A percentile compares a stretch with the other conserved stretches of the same genome.
Evolutionary conservation across 1,140 invertebrate species (phyloP).

Genomic region (Drosophila virilis): DNA sequence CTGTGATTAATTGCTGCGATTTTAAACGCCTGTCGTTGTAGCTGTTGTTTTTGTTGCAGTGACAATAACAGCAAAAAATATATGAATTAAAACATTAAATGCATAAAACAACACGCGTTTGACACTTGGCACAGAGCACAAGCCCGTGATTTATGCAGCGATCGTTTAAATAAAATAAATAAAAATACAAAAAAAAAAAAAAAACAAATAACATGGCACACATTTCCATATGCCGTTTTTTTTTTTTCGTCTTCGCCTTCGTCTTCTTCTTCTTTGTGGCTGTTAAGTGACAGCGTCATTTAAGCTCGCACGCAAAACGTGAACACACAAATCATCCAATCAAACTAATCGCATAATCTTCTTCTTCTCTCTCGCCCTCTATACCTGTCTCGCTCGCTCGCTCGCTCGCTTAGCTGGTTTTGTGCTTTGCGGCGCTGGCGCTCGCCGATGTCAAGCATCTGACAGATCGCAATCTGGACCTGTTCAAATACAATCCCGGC

Average conservation of each 20-base stretch:
- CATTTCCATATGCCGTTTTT: constrained; percentile 27
- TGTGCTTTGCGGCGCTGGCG: constrained; percentile 65
- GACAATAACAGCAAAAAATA: constrained; percentile 6
- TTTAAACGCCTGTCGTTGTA: not conserved
- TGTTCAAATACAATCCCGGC: constrained; percentile 82
- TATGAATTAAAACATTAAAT: constrained; percentile 35
- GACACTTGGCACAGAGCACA: constrained; percentile 36
- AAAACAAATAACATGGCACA: constrained; percentile 1
- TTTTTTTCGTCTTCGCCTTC: not conserved
- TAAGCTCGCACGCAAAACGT: constrained; percentile 8
- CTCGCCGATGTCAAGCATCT: constrained; percentile 75
- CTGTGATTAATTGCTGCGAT: constrained; percentile 68
- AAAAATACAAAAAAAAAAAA: constrained; percentile 1
- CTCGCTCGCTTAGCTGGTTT: constrained; percentile 52
- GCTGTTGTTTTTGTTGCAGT: constrained; percentile 4
- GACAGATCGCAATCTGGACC: constrained; percentile 74
- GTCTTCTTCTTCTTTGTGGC: not conserved
- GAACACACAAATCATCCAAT: constrained; percentile 27
- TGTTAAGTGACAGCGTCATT: constrained; percentile 41
- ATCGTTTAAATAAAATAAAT: constrained; percentile 39
- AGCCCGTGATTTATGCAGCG: constrained; percentile 36
- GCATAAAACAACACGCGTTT: constrained; percentile 22
- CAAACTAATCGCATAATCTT: constrained; percentile 35
- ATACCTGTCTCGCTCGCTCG: not conserved
- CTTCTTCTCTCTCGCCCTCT: not conserved